Evolutionary conservation across 2,113 vertebrate species (phyloP).

Genomic region (Oryzias celebensis): DNA sequence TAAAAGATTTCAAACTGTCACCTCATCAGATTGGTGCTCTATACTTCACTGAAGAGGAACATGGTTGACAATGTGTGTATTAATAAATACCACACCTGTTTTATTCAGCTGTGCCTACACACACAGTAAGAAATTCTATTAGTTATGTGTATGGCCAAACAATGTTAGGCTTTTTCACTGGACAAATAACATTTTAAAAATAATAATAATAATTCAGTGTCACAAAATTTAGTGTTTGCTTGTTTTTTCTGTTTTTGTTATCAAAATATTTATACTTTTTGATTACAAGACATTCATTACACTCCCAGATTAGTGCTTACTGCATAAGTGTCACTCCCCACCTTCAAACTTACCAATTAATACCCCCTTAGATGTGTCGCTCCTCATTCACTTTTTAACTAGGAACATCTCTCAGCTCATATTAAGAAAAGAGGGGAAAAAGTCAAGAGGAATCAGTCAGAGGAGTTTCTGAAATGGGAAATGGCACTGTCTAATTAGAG

Average conservation of each 20-base stretch:
- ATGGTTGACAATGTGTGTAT: constrained; percentile 53
- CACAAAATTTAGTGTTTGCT: background rate
- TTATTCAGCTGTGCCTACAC: constrained; percentile 26
- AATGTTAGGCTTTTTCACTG: background rate
- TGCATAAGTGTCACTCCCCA: constrained; percentile 21
- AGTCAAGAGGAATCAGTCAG: constrained; percentile 38
- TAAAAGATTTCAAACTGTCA: constrained; percentile 75
- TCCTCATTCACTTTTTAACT: constrained; percentile 56
- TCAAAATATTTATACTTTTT: background rate
- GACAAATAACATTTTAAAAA: background rate
- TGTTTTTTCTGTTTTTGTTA: background rate
- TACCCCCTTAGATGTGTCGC: constrained; percentile 40
- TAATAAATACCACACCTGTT: constrained; percentile 50
- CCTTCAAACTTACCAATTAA: constrained; percentile 42
- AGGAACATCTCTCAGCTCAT: constrained; percentile 31
- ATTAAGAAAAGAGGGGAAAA: constrained; percentile 29
- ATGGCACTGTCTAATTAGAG: constrained; percentile 70
- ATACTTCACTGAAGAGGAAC: constrained; percentile 59
- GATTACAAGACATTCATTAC: background rate
- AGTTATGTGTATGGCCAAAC: background rate
- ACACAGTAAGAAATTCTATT: constrained; percentile 21
- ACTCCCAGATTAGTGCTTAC: constrained; percentile 7
- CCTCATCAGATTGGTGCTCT: constrained; percentile 41
- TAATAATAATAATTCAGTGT: background rate
- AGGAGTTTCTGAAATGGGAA: constrained; percentile 63